Evolutionary conservation across 2,797 vertebrate species (phyloP).

Genomic region (Capromys pilorides): DNA sequence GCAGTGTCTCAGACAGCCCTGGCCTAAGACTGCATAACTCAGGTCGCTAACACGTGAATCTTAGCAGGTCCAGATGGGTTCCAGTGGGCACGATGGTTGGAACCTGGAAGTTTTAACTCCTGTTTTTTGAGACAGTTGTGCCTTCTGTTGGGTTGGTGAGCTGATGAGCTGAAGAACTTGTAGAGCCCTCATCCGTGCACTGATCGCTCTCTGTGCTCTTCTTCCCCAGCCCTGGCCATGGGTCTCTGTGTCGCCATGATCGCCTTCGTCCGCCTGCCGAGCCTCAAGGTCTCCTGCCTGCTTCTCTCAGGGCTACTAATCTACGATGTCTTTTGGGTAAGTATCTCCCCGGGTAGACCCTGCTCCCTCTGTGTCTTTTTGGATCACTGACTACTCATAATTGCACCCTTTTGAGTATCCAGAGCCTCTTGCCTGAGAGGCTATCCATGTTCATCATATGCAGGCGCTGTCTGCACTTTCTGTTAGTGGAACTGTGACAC

Average conservation of each 20-base stretch:
- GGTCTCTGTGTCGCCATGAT: slow-evolving; percentile 99
- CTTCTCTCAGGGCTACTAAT: slow-evolving; percentile 98
- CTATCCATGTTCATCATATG: background rate
- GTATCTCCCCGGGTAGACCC: slow-evolving; percentile 78
- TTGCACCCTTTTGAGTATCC: background rate
- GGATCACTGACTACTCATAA: background rate
- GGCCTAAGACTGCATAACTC: background rate
- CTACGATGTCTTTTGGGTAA: slow-evolving; percentile 99
- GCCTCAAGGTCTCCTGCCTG: slow-evolving; percentile 99
- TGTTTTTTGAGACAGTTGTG: background rate
- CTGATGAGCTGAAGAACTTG: background rate
- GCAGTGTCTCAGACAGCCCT: background rate
- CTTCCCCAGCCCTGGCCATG: slow-evolving; percentile 94
- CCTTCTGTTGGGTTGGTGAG: background rate
- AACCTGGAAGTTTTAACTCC: background rate
- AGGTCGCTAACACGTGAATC: background rate
- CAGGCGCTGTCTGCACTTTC: background rate
- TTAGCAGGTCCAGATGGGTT: background rate
- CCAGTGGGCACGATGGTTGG: rapidly evolving
- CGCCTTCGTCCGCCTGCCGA: slow-evolving; percentile 98
- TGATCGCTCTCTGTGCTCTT: slow-evolving; percentile 15
- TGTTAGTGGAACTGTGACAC: background rate
- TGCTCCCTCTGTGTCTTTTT: slow-evolving; percentile 46
- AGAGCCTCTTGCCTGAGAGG: background rate
- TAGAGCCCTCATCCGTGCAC: background rate